Base-by-base conservation (phyloP, 2,888 invertebrate species). In the Caprella mutica region DNA sequence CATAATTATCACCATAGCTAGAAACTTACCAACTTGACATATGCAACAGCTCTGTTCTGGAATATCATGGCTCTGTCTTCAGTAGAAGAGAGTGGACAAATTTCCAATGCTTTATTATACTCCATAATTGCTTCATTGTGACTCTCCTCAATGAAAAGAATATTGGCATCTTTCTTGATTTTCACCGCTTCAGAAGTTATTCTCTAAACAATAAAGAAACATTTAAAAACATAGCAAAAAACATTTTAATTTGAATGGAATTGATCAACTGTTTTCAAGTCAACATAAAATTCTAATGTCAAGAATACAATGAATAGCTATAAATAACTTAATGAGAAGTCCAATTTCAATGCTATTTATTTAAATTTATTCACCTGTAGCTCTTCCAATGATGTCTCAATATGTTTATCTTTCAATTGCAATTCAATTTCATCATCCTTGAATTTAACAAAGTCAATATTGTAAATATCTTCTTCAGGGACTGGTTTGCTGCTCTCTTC, bases 1-100 rank as follows among this genome's bases (percentile, higher is more conserved):
- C 2, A 38, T 38, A 1, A 17, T 5, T 38, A 38, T 17, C 39
- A 38, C 14, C n/a, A 19, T 12, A 17, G 8, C 19, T 26, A 12
- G 9, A 33, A n/a, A 51, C 59, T 39, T 27, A 59, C 59, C 39
- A 63, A 21, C 30, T 48, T 59, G 14, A 57, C 40, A 24, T 52
- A 53, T 5, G 63, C 55, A 12, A 57, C 65, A 9, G 62, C 62
- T 24, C 65, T 56, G 52, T 65, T 65, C 14, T 59, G 43, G 38
- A 55, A 63, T 17, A 65, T 52, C 17, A 65, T 38, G 17, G 65
- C 60, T 26, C 65, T 55, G 33, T 63, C 65, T 38, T 35, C 38
- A 9, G 54, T 40, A 33, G 54, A 59, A 12, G 58, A 12, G 21
- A 63, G 35, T 5, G 65, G 63, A 38, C 65, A 65, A 6, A 55